Conservation (phyloP, 2,888 invertebrate genomes). For the Drosophila mimica region DNA sequence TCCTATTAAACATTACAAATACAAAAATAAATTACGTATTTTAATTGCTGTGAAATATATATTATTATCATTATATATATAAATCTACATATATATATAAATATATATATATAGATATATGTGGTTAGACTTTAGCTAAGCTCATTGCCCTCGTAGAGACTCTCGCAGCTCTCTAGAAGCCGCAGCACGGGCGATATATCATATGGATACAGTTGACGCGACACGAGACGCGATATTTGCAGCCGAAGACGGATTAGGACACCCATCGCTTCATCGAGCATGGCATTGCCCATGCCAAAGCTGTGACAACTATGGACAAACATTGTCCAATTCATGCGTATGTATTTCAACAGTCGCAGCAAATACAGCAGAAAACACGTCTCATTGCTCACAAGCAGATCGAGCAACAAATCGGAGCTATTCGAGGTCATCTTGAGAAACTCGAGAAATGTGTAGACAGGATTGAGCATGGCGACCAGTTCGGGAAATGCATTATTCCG, state of each 20-base stretch:
- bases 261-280: slow-evolving; percentile 93
- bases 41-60: slow-evolving; percentile 58
- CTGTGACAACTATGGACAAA: slow-evolving; percentile 92
- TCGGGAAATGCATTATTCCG: slow-evolving; percentile 92
- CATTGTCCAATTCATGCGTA: slow-evolving; percentile 92
- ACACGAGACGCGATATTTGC: slow-evolving; percentile 93
- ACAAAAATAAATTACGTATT: slow-evolving; percentile 76
- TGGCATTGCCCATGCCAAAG: slow-evolving; percentile 85
- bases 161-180: slow-evolving; percentile 93
- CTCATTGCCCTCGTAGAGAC: slow-evolving; percentile 93
- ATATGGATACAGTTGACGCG: slow-evolving; percentile 93
- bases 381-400: slow-evolving; percentile 95
- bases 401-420: slow-evolving; percentile 92
- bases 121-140: slow-evolving; percentile 86
- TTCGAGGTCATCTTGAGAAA: slow-evolving; percentile 93
- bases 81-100: slow-evolving; percentile 8
- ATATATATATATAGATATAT: slow-evolving; percentile 7
- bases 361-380: slow-evolving; percentile 95
- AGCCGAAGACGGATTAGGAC: slow-evolving; percentile 91
- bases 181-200: slow-evolving; percentile 95
- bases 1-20: slow-evolving; percentile 55
- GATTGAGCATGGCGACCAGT: slow-evolving; percentile 92
- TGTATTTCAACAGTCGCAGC: slow-evolving; percentile 93
- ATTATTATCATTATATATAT: slow-evolving; percentile 7
- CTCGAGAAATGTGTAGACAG: slow-evolving; percentile 93